These are phyloP conservation scores for Falco columbarius DNA, from an alignment of 2,797 vertebrate species.

Conservation along the genomic window DNA sequence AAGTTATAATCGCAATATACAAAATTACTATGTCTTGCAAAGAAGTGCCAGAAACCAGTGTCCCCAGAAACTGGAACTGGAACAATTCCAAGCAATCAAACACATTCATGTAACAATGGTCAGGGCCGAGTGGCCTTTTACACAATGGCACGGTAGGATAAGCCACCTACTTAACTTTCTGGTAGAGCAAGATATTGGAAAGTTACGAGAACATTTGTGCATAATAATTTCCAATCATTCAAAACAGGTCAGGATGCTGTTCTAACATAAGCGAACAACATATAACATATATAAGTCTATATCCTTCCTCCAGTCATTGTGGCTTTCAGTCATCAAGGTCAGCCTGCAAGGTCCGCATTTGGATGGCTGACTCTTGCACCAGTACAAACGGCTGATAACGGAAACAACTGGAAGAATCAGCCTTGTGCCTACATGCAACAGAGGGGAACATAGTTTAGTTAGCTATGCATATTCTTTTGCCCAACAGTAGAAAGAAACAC, in stretches of 20 bases:
- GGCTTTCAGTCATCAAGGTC: not conserved
- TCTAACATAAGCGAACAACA: not conserved
- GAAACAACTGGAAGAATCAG: not conserved
- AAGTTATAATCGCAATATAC: not conserved
- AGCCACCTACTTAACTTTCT: not conserved
- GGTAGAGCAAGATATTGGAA: not conserved
- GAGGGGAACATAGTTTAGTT: accelerated
- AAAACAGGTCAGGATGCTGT: not conserved
- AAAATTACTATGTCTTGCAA: not conserved
- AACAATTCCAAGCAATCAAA: not conserved
- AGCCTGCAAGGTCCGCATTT: not conserved
- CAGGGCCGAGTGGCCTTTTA: not conserved
- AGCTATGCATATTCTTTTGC: accelerated
- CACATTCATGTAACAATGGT: not conserved
- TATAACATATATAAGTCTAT: not conserved
- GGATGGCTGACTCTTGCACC: not conserved
- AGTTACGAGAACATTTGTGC: not conserved
- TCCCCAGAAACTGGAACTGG: not conserved
- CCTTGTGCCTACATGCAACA: accelerated
- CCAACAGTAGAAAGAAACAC: not conserved
- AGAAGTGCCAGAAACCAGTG: not conserved
- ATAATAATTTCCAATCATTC: not conserved
- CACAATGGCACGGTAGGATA: not conserved
- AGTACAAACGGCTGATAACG: not conserved
- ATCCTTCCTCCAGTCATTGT: not conserved